These are phyloP conservation scores for Epinephelus coioides DNA, from an alignment of 2,797 vertebrate species.

Conservation along the genomic window DNA sequence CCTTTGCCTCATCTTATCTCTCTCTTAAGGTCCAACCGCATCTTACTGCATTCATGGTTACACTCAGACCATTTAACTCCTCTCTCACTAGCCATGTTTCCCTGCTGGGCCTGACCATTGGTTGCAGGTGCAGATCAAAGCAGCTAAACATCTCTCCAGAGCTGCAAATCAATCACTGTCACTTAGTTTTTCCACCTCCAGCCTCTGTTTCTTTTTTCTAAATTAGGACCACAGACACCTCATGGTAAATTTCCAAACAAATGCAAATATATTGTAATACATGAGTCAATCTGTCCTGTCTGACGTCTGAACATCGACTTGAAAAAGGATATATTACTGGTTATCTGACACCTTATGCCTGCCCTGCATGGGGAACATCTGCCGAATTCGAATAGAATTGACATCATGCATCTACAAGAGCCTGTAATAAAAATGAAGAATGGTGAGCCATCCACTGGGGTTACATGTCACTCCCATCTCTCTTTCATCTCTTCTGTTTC, in stretches of 20 bases:
- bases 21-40: background rate
- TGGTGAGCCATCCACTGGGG: background rate
- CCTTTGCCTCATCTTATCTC: slow-evolving; percentile 18
- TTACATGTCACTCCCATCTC: background rate
- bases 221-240: background rate
- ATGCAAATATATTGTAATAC: slow-evolving; percentile 6
- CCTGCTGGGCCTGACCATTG: background rate
- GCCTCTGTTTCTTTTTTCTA: background rate
- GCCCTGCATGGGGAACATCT: slow-evolving; percentile 6
- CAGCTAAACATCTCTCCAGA: slow-evolving; percentile 25
- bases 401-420: slow-evolving; percentile 12
- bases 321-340: slow-evolving; percentile 10
- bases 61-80: background rate
- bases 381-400: slow-evolving; percentile 17
- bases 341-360: slow-evolving; percentile 3
- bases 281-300: background rate
- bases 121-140: slow-evolving; percentile 18
- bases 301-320: slow-evolving; percentile 12
- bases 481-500: background rate
- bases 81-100: background rate
- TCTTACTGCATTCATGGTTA: slow-evolving; percentile 13
- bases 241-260: slow-evolving; percentile 1
- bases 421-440: slow-evolving; percentile 14
- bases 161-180: slow-evolving; percentile 40
- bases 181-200: slow-evolving; percentile 10